Base-by-base conservation (phyloP, 2,888 invertebrate species). In the Agrenia bidenticulata region DNA sequence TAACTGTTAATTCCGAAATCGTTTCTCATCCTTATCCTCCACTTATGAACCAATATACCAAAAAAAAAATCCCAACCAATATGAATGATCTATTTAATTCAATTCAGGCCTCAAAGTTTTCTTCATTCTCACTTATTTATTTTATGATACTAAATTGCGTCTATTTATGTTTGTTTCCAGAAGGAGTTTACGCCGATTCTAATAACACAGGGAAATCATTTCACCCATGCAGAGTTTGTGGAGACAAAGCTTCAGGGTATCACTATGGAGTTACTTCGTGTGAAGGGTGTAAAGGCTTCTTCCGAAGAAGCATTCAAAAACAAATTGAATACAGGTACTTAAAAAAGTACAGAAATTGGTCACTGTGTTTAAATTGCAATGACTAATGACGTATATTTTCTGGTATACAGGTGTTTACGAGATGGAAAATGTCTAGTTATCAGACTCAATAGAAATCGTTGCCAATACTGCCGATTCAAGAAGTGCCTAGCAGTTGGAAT, bases 251-350 rank as follows among this genome's bases (percentile, higher is more conserved):
- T 37, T 92, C 92, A 26, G 94, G 94, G 57, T 97, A 96, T 82
- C 96, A 97, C 82, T 97, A 97, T 87, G 96, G 97, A 61, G 96
- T 97, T 77, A 96, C 95, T 72, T 94, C 94, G 74, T 97, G 96
- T 82, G 96, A 97, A 82, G 96, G 97, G 76, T 97, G 96, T 83
- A 97, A 95, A 94, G 95, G 95, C 70, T 95, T 95, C 85, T 95
- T 95, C 83, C 86, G 95, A 67, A 86, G 95, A 73, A 94, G 94
- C 81, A 95, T 96, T 78, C 95, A 95, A 81, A 94, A 95, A 81
- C 94, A 95, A 83, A 95, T 95, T 79, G 95, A 95, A 80, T 95
- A 95, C 82, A 86, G 94, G 78, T 76, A 60, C 54, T 17, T 15
- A n/a, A n/a, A n/a, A n/a, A n/a, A n/a, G n/a, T n/a, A n/a, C n/a